Conservation (phyloP, 2,888 invertebrate genomes). For the Autographa pulchrina region DNA sequence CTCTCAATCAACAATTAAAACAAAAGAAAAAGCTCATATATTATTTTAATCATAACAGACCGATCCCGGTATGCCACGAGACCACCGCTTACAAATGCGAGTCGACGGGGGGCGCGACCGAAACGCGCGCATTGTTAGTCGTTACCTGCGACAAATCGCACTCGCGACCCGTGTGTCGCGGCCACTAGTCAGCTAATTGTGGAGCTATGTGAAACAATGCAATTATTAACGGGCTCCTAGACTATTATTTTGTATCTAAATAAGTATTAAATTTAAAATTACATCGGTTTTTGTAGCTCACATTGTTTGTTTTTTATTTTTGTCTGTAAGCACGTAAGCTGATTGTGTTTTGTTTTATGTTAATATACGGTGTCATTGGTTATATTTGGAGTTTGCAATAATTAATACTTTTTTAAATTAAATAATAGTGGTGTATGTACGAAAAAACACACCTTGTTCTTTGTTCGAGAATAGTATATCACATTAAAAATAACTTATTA, state of each 20-base stretch:
- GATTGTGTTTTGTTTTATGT: no score
- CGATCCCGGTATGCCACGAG: conserved; percentile 60
- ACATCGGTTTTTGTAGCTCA: not conserved
- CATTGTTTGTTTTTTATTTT: not conserved
- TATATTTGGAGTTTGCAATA: no score
- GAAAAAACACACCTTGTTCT: no score
- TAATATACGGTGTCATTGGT: no score
- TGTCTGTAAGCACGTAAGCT: not conserved
- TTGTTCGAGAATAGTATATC: no score
- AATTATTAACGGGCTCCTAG: conserved; percentile 46
- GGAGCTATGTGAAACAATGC: conserved; percentile 59
- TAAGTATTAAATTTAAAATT: conserved; percentile 15
- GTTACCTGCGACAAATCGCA: conserved; percentile 79
- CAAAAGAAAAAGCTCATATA: conserved; percentile 13
- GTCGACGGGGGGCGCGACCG: conserved; percentile 83
- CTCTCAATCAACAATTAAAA: conserved; percentile 24
- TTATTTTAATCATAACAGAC: conserved; percentile 35
- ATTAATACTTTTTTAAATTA: no score
- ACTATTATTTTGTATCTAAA: conserved; percentile 40
- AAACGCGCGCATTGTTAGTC: conserved; percentile 84
- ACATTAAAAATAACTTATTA: no score
- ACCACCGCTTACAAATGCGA: conserved; percentile 77
- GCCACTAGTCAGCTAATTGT: conserved; percentile 57
- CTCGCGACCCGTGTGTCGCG: conserved; percentile 59
- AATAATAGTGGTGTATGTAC: no score